Evolutionary conservation across 37 sponge, comb jelly and placozoan species (phyloP).

Genomic region (Chondrilla cf. caribensis): DNA sequence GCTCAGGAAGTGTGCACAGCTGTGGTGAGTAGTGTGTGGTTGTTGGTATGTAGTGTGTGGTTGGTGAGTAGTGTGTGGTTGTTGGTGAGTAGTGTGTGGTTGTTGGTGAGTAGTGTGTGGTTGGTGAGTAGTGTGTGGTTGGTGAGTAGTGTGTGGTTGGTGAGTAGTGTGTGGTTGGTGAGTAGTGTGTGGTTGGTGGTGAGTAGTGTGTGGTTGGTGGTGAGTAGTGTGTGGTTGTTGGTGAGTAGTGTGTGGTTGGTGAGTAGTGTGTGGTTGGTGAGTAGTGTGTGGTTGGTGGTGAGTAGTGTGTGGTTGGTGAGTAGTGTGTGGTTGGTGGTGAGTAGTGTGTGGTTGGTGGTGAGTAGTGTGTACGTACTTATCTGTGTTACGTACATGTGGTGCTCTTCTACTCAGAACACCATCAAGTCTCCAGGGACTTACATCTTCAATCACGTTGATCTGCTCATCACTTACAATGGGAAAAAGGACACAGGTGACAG

Average conservation of each 20-base stretch:
- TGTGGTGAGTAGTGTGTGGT: constrained; percentile 47
- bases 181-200: too few relatives aligned
- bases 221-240: too few relatives aligned
- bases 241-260: neutral
- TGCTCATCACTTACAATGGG: constrained; percentile 75
- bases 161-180: too few relatives aligned
- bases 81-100: neutral
- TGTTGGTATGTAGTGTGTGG: neutral
- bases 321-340: too few relatives aligned
- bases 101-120: neutral
- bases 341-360: too few relatives aligned
- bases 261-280: neutral
- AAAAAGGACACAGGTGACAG: constrained; percentile 18
- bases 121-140: neutral
- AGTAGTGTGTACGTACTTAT: too few relatives aligned
- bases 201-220: too few relatives aligned
- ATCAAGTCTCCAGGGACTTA: constrained; percentile 33
- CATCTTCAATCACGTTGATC: constrained; percentile 85
- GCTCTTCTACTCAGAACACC: neutral
- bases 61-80: too few relatives aligned
- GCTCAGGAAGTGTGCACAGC: constrained; percentile 69
- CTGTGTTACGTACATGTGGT: too few relatives aligned
- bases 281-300: neutral
- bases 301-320: too few relatives aligned
- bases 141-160: neutral